phyloP scores from a whole-genome alignment of 1,140 invertebrate species.

The Copidosoma floridanum region DNA sequence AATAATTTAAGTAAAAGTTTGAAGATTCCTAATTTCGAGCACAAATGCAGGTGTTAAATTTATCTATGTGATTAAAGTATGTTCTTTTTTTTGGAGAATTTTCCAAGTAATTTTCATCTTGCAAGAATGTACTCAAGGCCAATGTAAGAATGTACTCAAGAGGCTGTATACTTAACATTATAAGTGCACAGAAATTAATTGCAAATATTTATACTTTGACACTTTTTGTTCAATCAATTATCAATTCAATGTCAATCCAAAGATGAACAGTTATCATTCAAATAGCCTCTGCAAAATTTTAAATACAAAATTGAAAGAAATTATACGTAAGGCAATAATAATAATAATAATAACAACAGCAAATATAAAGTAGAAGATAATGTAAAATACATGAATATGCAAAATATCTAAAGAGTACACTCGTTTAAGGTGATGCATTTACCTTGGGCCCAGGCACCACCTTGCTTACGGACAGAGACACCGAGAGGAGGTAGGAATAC shows the following conservation, averaged over 20 bases:
- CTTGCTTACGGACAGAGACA: conserved; percentile 58
- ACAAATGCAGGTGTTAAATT: conserved; percentile 32
- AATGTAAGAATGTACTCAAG: neutral
- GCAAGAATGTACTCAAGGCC: neutral
- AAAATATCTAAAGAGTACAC: conserved; percentile 56
- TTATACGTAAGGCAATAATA: neutral
- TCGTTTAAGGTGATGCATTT: conserved; percentile 59
- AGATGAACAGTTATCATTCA: too few relatives aligned
- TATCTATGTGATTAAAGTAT: neutral
- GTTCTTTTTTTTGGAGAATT: too few relatives aligned
- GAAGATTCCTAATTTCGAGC: conserved; percentile 54
- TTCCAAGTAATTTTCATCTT: neutral
- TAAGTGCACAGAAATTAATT: conserved; percentile 7
- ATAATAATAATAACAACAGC: too few relatives aligned
- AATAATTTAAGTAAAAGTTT: too few relatives aligned
- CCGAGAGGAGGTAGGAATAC: conserved; percentile 57
- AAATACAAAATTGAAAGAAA: too few relatives aligned
- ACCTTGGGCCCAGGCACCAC: conserved; percentile 59
- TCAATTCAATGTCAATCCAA: too few relatives aligned
- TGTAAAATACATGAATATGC: conserved; percentile 47
- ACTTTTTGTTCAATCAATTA: too few relatives aligned
- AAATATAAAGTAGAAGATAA: too few relatives aligned
- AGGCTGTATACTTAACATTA: neutral
- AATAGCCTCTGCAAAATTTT: too few relatives aligned
- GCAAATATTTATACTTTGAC: too few relatives aligned